Percentiles rank a stretch among this genome's conserved stretches.
Conservation (phyloP, 2,888 invertebrate genomes). For the Euproctis similis region DNA sequence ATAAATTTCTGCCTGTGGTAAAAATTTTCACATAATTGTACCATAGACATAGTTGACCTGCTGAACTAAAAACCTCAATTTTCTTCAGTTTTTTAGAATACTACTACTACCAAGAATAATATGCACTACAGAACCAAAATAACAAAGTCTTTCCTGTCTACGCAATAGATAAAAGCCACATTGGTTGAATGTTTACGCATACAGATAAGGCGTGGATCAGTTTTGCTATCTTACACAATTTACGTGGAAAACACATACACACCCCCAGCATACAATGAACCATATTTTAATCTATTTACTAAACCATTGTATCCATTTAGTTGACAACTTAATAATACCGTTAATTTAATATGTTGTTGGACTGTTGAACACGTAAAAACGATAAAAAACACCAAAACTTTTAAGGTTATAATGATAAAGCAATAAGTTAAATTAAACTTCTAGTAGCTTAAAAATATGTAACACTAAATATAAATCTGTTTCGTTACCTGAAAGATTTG, state of each 20-base stretch:
- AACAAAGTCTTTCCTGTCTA: slow-evolving; percentile 1
- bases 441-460: slow-evolving; percentile 1
- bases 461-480: slow-evolving; percentile 4
- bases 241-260: too few relatives aligned
- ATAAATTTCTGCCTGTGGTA: too few relatives aligned
- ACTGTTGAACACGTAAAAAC: slow-evolving; percentile 13
- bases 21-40: slow-evolving; percentile 6
- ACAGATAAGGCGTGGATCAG: slow-evolving; percentile 1
- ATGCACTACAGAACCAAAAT: too few relatives aligned
- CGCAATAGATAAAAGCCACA: slow-evolving; percentile 3
- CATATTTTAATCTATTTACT: too few relatives aligned
- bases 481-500: slow-evolving; percentile 62
- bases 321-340: background rate
- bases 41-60: slow-evolving; percentile 3
- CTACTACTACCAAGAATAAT: too few relatives aligned
- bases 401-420: slow-evolving; percentile 59
- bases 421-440: slow-evolving; percentile 22
- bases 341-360: background rate
- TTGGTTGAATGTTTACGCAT: slow-evolving; percentile 2
- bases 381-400: slow-evolving; percentile 18
- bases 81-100: too few relatives aligned
- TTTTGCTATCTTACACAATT: background rate
- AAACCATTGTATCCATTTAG: too few relatives aligned
- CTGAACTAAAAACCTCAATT: background rate
- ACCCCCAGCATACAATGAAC: too few relatives aligned